These are phyloP conservation scores for Agrotis ipsilon DNA, from an alignment of 2,888 invertebrate genomes.

Conservation along the genomic window DNA sequence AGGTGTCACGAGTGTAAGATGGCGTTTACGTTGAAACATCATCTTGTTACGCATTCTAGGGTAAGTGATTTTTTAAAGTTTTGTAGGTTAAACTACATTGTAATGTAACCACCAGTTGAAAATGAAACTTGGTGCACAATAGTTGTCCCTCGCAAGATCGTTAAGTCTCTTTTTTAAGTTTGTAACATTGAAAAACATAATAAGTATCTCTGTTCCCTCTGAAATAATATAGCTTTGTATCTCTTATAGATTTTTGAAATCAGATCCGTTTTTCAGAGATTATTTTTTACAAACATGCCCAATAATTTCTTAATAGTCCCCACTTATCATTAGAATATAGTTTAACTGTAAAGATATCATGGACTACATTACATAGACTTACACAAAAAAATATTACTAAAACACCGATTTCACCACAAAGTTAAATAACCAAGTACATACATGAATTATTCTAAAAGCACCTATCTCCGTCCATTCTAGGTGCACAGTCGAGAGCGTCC, in stretches of 20 bases:
- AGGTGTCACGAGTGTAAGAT: slow-evolving; percentile 96
- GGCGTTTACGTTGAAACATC: slow-evolving; percentile 96
- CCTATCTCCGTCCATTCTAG: slow-evolving; percentile 69
- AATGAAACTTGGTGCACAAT: not conserved
- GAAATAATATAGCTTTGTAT: not conserved
- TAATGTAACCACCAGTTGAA: not conserved
- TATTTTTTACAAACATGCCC: not conserved
- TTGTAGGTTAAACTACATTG: not conserved
- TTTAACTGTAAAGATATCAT: too few relatives aligned
- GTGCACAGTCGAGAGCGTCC: slow-evolving; percentile 95
- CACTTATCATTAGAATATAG: too few relatives aligned
- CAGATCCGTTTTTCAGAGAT: not conserved
- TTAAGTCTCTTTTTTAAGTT: too few relatives aligned
- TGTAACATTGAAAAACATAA: not conserved
- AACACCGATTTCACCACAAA: not conserved
- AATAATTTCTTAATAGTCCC: too few relatives aligned
- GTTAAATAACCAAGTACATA: too few relatives aligned
- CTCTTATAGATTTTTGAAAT: not conserved
- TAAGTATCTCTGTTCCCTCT: not conserved
- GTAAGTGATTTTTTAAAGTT: slow-evolving; percentile 81
- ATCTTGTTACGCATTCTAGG: slow-evolving; percentile 95
- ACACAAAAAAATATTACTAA: not conserved
- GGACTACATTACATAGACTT: too few relatives aligned
- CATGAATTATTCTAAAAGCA: not conserved
- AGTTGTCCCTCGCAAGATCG: too few relatives aligned